Evolutionary conservation across 2,113 vertebrate genomes (phyloP).

Genomic region (Trematocara unimaculatum): DNA sequence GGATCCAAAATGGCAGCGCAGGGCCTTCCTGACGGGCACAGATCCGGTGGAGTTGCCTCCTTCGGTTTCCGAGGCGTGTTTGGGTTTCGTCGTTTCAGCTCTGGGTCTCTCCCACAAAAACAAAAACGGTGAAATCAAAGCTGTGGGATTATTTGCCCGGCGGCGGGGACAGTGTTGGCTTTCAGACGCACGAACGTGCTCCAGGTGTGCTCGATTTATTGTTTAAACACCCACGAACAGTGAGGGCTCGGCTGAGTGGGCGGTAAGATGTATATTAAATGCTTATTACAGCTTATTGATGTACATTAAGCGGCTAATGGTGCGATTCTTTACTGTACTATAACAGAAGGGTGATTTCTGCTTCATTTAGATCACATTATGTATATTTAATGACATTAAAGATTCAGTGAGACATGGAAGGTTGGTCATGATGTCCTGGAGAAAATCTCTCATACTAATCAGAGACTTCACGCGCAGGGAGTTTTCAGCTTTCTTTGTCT

Average conservation of each 20-base stretch:
- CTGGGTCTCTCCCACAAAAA: neutral
- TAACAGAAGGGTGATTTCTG: neutral
- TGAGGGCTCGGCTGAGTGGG: neutral
- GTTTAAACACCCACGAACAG: neutral
- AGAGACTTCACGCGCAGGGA: neutral
- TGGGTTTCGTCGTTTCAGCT: neutral
- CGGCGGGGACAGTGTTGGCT: neutral
- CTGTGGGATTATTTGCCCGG: neutral
- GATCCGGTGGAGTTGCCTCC: too few relatives aligned
- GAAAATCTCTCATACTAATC: neutral
- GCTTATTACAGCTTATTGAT: neutral
- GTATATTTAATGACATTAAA: neutral
- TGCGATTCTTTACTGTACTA: neutral
- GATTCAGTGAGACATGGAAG: neutral
- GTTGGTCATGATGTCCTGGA: neutral
- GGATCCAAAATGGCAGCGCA: constrained; percentile 9
- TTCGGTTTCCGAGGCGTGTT: neutral
- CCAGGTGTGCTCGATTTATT: constrained; percentile 1
- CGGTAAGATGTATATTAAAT: neutral
- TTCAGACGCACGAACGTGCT: neutral
- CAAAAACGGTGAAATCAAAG: constrained; percentile 1
- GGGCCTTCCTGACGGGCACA: neutral
- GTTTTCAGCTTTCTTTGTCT: neutral
- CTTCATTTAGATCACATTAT: neutral
- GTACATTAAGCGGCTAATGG: neutral